These are phyloP conservation scores for Delia radicum DNA, from an alignment of 1,140 invertebrate genomes.

Conservation along the genomic window DNA sequence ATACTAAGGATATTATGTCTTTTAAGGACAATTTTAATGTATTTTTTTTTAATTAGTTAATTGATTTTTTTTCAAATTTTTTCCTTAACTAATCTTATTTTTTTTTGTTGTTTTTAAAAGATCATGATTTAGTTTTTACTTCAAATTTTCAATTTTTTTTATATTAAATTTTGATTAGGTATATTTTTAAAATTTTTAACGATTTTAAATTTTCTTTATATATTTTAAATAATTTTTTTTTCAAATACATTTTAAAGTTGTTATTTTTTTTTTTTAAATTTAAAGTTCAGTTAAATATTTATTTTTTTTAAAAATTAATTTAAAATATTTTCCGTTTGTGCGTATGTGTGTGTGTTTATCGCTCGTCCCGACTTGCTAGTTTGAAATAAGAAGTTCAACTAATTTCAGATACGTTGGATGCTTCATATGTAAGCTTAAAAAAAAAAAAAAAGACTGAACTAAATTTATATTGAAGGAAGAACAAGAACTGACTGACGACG, in stretches of 20 bases:
- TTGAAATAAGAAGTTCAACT: slow-evolving; percentile 20
- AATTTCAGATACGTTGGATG: slow-evolving; percentile 12
- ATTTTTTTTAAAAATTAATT: background rate
- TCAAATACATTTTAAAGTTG: no score
- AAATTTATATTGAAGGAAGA: background rate
- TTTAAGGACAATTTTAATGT: no score
- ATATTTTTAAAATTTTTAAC: background rate
- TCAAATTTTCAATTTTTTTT: no score
- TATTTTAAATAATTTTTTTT: background rate
- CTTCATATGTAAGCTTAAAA: slow-evolving; percentile 21
- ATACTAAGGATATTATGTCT: no score
- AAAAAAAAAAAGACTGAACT: slow-evolving; percentile 7
- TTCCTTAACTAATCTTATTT: no score
- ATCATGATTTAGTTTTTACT: no score
- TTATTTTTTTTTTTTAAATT: no score
- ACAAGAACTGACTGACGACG: background rate
- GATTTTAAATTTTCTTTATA: background rate
- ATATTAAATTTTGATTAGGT: no score
- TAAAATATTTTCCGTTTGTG: background rate
- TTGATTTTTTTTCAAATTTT: no score
- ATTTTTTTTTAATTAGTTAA: no score
- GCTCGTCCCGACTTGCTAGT: slow-evolving; percentile 12
- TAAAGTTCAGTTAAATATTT: background rate
- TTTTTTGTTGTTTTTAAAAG: no score
- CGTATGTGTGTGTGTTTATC: background rate